phyloP scores from a whole-genome alignment of 2,113 vertebrate genomes.

The Condylura cristata region DNA sequence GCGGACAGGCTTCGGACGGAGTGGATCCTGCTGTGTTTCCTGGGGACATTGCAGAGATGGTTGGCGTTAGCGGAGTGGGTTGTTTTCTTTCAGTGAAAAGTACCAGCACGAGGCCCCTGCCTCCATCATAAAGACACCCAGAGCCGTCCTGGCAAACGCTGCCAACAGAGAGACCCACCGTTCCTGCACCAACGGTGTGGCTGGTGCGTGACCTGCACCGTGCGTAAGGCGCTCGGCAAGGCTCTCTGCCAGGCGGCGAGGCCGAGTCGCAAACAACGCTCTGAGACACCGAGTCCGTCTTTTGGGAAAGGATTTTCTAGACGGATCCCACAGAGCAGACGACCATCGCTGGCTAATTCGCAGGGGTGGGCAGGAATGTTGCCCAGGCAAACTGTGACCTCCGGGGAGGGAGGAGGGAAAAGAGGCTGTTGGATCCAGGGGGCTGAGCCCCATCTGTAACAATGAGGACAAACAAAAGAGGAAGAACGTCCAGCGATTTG shows the following conservation, averaged over 20 bases:
- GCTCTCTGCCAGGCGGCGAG: constrained; percentile 3
- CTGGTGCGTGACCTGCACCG: not conserved
- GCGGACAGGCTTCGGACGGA: constrained; percentile 90
- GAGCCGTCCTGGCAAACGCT: constrained; percentile 13
- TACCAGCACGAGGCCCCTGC: not conserved
- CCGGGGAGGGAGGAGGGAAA: not conserved
- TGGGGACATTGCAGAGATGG: constrained; percentile 79
- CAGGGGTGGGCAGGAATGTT: not conserved
- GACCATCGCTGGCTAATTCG: not conserved
- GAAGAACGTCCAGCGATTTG: not conserved
- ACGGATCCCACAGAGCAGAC: not conserved
- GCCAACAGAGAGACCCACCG: not conserved
- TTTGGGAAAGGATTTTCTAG: constrained; percentile 10
- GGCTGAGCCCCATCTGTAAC: not conserved
- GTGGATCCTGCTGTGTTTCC: constrained; percentile 98
- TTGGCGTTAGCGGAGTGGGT: not conserved
- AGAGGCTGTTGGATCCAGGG: not conserved
- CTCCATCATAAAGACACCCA: not conserved
- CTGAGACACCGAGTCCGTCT: not conserved
- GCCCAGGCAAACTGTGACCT: too few species aligned
- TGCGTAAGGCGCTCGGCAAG: not conserved
- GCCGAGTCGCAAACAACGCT: not conserved
- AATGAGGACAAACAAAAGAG: not conserved
- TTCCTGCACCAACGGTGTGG: not conserved
- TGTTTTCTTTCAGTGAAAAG: constrained; percentile 32